These are phyloP conservation scores for Tupaia tana DNA, from an alignment of 2,113 vertebrate genomes.

Conservation along the genomic window DNA sequence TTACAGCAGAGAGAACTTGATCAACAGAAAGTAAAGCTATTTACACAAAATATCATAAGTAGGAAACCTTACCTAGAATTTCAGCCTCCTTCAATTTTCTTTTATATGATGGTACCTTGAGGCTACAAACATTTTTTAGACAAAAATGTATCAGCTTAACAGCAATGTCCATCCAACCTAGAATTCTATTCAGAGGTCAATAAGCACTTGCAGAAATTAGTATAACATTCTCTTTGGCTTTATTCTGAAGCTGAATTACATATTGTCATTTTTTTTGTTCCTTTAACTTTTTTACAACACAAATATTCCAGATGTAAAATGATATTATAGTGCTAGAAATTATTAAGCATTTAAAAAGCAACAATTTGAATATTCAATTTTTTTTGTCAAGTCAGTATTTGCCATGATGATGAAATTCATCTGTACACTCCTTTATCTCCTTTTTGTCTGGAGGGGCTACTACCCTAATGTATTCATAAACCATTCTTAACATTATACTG, in stretches of 20 bases:
- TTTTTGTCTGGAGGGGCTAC: not conserved
- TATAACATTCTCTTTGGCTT: not conserved
- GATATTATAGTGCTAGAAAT: not conserved
- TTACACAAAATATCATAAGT: not conserved
- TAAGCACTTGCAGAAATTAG: not conserved
- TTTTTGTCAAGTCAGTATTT: not conserved
- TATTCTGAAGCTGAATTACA: not conserved
- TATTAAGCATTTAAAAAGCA: not conserved
- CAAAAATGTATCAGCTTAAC: not conserved
- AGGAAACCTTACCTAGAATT: not conserved
- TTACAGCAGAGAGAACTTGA: not conserved
- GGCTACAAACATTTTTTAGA: not conserved
- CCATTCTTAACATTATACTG: fast-evolving
- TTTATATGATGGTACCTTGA: not conserved
- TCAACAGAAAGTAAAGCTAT: not conserved
- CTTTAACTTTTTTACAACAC: not conserved
- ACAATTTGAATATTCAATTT: not conserved
- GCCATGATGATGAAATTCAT: not conserved
- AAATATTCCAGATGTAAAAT: not conserved
- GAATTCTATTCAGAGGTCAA: not conserved
- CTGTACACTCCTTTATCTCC: not conserved
- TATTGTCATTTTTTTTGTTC: not conserved
- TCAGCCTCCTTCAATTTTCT: not conserved
- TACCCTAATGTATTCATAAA: not conserved
- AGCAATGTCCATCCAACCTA: not conserved